Conservation (phyloP, 2,113 vertebrate genomes). For the Pelvicachromis taeniatus region DNA sequence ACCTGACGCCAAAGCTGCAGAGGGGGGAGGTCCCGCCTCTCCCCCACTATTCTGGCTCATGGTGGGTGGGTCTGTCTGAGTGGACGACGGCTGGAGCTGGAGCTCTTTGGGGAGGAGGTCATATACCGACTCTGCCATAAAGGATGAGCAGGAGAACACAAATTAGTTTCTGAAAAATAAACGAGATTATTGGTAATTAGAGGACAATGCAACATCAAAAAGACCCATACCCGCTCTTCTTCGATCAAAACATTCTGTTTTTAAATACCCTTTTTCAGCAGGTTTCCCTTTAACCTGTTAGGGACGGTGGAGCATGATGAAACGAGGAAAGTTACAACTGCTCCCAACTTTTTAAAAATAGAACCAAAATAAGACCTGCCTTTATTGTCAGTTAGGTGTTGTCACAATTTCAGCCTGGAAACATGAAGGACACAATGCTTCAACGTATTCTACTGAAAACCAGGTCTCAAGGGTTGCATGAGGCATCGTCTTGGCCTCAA, state of each 20-base stretch:
- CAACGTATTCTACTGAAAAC: not conserved
- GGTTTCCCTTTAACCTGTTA: not conserved
- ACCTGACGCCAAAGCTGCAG: conserved; percentile 94
- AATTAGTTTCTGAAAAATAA: conserved; percentile 14
- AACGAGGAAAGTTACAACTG: not conserved
- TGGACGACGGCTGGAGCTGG: conserved; percentile 86
- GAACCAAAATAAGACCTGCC: not conserved
- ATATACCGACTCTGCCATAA: conserved; percentile 93
- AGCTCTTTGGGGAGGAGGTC: conserved; percentile 99
- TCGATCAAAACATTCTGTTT: not conserved
- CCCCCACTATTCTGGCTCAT: conserved; percentile 99
- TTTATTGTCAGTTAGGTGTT: not conserved
- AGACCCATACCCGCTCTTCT: not conserved
- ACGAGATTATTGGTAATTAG: not conserved
- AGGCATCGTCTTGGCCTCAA: not conserved
- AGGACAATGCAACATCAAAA: not conserved
- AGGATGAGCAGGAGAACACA: conserved; percentile 21
- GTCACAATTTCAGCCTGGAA: not conserved
- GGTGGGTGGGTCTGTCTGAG: conserved; percentile 85
- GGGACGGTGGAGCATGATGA: not conserved
- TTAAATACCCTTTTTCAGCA: not conserved
- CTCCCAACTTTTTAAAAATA: not conserved
- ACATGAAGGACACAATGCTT: not conserved
- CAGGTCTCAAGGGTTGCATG: not conserved
- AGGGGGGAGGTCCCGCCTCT: conserved; percentile 91